Conservation (phyloP, 2,113 vertebrate genomes). For the Balaeniceps rex region DNA sequence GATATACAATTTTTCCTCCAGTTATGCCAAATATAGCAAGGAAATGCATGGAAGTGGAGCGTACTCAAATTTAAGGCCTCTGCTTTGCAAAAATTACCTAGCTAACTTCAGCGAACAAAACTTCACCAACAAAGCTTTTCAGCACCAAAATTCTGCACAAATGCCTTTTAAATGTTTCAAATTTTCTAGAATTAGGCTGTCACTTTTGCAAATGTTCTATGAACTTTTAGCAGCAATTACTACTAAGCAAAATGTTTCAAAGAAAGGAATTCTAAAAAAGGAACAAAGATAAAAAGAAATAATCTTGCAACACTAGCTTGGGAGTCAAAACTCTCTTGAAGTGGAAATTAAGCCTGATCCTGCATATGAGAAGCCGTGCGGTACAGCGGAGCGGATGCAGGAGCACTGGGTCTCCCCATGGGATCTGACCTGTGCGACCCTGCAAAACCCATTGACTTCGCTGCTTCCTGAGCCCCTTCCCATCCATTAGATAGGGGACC, state of each 20-base stretch:
- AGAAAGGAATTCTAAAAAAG: slow-evolving; percentile 42
- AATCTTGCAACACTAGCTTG: background rate
- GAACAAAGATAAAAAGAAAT: background rate
- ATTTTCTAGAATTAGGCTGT: slow-evolving; percentile 68
- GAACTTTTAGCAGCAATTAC: slow-evolving; percentile 63
- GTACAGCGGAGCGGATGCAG: fast-evolving
- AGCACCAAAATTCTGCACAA: slow-evolving; percentile 26
- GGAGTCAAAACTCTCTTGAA: slow-evolving; percentile 9
- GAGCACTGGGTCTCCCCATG: background rate
- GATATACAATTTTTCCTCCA: slow-evolving; percentile 28
- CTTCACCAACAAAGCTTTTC: slow-evolving; percentile 22
- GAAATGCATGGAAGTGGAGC: background rate
- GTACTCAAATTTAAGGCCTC: background rate
- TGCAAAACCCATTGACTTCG: background rate
- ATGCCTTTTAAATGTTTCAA: slow-evolving; percentile 48
- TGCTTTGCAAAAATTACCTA: slow-evolving; percentile 24
- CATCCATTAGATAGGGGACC: fast-evolving
- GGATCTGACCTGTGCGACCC: background rate
- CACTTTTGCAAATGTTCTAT: slow-evolving; percentile 43
- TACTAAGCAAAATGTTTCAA: slow-evolving; percentile 17
- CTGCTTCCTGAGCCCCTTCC: background rate
- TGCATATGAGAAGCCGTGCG: fast-evolving
- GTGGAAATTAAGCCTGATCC: background rate
- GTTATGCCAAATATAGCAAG: slow-evolving; percentile 38
- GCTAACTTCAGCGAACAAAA: slow-evolving; percentile 19